Evolutionary conservation across 2,797 vertebrate species (phyloP).

Genomic region (Saguinus oedipus): DNA sequence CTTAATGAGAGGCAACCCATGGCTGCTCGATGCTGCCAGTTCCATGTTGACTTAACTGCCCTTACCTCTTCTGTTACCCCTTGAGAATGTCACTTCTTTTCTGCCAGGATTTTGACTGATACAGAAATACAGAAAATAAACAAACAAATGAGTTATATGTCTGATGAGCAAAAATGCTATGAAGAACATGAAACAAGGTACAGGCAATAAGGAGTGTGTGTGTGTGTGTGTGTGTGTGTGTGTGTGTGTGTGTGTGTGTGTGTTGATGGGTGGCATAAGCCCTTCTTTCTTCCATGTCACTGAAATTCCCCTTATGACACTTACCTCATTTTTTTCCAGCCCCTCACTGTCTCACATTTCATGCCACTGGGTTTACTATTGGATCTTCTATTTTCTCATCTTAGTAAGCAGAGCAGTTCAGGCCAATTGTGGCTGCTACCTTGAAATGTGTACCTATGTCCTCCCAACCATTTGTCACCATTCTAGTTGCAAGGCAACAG

Average conservation of each 20-base stretch:
- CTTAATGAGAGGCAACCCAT: not conserved
- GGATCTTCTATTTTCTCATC: not conserved
- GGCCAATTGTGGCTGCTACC: too few relatives aligned
- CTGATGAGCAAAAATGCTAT: not conserved
- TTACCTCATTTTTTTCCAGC: not conserved
- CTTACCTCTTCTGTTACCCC: not conserved
- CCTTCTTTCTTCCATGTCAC: not conserved
- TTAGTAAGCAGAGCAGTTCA: not conserved
- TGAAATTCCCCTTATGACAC: not conserved
- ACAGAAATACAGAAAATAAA: not conserved
- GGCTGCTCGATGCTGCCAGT: not conserved
- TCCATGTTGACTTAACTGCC: not conserved
- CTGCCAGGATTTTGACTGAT: not conserved
- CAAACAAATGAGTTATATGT: not conserved
- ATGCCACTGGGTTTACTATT: not conserved
- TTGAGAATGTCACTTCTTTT: not conserved
- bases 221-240: not conserved
- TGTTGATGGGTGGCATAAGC: not conserved
- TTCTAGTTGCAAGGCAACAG: not conserved
- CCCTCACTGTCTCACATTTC: not conserved
- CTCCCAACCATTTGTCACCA: not conserved
- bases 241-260: too few relatives aligned
- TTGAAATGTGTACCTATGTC: not conserved
- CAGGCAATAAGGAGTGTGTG: not conserved
- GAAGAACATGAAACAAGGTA: not conserved